A percentile compares a stretch with the other conserved stretches of the same genome.
phyloP scores from a whole-genome alignment of 2,113 vertebrate species.

The Dendrocopos noguchii region DNA sequence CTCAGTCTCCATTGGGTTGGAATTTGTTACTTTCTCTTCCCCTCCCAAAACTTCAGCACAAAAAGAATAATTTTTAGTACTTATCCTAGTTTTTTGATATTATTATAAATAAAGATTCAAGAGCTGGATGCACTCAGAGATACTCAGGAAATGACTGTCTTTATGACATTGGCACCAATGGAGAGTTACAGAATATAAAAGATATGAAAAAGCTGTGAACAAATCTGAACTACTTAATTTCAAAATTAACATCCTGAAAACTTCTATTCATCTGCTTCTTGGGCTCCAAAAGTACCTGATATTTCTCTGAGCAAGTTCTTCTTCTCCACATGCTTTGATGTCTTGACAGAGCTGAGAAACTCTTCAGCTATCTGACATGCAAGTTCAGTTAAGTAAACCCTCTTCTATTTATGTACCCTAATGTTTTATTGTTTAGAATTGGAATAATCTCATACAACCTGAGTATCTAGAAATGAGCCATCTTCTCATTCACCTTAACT shows the following conservation, averaged over 20 bases:
- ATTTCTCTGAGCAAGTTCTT: neutral
- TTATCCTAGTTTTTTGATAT: neutral
- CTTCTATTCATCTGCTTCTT: neutral
- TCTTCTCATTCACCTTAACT: neutral
- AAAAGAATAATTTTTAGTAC: neutral
- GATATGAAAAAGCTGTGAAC: neutral
- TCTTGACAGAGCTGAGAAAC: neutral
- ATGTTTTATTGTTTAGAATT: neutral
- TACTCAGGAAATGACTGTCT: neutral
- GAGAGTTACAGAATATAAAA: neutral
- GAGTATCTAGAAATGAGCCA: neutral
- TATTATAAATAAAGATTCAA: neutral
- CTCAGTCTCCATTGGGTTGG: neutral
- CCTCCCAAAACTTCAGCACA: neutral
- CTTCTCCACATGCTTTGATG: neutral
- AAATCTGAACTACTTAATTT: neutral
- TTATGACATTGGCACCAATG: neutral
- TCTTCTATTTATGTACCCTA: neutral
- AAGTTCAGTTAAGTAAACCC: neutral
- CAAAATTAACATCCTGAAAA: neutral
- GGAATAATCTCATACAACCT: neutral
- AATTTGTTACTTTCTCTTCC: neutral
- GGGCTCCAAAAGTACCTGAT: neutral
- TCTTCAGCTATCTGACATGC: neutral
- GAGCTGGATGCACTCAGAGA: neutral